Evolutionary conservation across 2,888 invertebrate genomes (phyloP).

Genomic region (Alcis repandata): DNA sequence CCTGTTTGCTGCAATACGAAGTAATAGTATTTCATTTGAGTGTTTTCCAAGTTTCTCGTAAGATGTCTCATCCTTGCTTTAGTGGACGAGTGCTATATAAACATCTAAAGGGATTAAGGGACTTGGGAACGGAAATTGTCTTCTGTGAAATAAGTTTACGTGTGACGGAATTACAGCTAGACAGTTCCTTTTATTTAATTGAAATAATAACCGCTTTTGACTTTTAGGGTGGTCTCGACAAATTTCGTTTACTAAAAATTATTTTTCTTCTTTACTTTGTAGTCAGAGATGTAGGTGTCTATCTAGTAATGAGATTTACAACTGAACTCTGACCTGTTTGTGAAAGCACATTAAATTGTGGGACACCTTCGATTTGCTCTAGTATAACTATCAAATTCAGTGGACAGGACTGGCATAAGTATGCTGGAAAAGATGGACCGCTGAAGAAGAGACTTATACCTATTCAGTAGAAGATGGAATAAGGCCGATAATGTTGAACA

Average conservation of each 20-base stretch:
- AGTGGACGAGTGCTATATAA: slow-evolving; percentile 48
- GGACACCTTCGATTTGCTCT: too few species aligned
- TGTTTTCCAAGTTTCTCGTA: slow-evolving; percentile 58
- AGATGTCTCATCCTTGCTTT: slow-evolving; percentile 56
- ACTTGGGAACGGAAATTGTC: slow-evolving; percentile 47
- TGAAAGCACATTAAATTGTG: too few species aligned
- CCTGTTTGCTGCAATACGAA: slow-evolving; percentile 45
- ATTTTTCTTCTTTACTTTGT: neutral
- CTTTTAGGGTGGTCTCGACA: neutral
- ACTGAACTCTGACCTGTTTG: too few species aligned
- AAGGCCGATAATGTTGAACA: too few species aligned
- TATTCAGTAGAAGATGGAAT: too few species aligned
- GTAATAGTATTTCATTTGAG: slow-evolving; percentile 62
- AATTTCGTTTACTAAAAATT: neutral
- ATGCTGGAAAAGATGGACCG: too few species aligned
- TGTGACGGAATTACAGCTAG: slow-evolving; percentile 31
- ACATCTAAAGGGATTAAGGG: slow-evolving; percentile 47
- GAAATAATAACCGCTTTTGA: neutral
- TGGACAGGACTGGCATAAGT: too few species aligned
- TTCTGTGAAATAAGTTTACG: slow-evolving; percentile 41
- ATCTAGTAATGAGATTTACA: too few species aligned
- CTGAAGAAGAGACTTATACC: too few species aligned
- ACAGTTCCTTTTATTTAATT: neutral
- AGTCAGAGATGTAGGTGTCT: too few species aligned
- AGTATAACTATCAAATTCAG: too few species aligned